phyloP scores from a whole-genome alignment of 1,140 invertebrate genomes.

The Bradynema listronoti region DNA sequence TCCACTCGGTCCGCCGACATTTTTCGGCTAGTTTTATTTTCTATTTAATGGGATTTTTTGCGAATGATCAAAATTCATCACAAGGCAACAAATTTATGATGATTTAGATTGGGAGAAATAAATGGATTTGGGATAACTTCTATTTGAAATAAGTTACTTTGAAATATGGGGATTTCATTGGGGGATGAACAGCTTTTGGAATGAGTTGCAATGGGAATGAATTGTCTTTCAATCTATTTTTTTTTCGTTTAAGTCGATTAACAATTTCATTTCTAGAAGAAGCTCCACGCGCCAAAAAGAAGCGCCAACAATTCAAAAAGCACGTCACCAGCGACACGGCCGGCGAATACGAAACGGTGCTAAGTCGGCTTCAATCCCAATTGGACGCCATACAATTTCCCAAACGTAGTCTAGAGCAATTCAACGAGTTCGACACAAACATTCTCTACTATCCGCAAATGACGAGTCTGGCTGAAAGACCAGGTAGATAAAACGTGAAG shows the following conservation, averaged over 20 bases:
- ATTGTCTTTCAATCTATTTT: too few relatives aligned
- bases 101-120: too few relatives aligned
- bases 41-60: too few relatives aligned
- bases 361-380: slow-evolving; percentile 36
- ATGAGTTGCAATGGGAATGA: too few relatives aligned
- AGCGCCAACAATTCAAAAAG: slow-evolving; percentile 57
- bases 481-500: slow-evolving; percentile 13
- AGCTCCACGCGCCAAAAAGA: slow-evolving; percentile 42
- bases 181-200: too few relatives aligned
- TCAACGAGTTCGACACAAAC: slow-evolving; percentile 20
- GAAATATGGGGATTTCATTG: too few relatives aligned
- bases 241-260: not conserved
- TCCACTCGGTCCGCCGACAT: too few relatives aligned
- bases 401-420: slow-evolving; percentile 19
- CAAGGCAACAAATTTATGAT: too few relatives aligned
- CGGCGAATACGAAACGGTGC: slow-evolving; percentile 40
- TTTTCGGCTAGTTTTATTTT: too few relatives aligned
- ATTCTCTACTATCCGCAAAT: slow-evolving; percentile 32
- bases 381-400: slow-evolving; percentile 13
- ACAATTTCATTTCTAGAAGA: slow-evolving; percentile 17
- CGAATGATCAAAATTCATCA: too few relatives aligned
- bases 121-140: too few relatives aligned
- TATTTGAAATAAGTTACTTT: too few relatives aligned
- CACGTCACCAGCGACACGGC: slow-evolving; percentile 26
- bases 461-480: slow-evolving; percentile 26